Conservation (phyloP, 2,888 invertebrate species). For the Harpalus rufipes region DNA sequence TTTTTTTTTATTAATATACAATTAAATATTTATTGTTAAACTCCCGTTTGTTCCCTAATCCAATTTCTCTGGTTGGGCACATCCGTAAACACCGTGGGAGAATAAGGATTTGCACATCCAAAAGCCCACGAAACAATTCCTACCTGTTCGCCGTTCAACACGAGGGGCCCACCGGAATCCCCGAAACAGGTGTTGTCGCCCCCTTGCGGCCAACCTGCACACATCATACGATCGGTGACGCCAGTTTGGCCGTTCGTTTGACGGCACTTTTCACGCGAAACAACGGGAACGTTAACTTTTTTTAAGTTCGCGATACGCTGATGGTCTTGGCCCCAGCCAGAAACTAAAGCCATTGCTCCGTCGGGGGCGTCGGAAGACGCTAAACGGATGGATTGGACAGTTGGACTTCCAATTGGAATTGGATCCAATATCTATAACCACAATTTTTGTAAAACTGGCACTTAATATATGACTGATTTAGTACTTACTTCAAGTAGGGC, state of each 20-base stretch:
- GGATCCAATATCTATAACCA: background rate
- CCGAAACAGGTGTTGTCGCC: no score
- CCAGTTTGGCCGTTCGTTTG: no score
- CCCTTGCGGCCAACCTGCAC: background rate
- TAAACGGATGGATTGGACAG: background rate
- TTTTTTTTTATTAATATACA: no score
- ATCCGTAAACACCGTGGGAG: constrained; percentile 10
- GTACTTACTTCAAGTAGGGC: constrained; percentile 18
- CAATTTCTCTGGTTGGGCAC: background rate
- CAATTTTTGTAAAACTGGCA: background rate
- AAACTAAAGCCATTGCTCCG: constrained; percentile 6
- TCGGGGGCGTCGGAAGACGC: background rate
- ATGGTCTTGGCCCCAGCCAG: constrained; percentile 17
- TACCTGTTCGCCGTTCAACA: background rate
- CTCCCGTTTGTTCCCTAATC: no score
- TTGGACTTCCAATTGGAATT: background rate
- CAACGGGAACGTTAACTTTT: constrained; percentile 10
- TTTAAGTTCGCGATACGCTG: background rate
- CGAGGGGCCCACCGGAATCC: constrained; percentile 32
- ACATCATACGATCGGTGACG: background rate
- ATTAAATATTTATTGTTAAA: no score
- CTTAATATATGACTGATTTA: background rate
- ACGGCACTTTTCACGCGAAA: background rate
- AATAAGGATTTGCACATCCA: constrained; percentile 3
- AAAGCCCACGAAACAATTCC: constrained; percentile 26